Evolutionary conservation across 2,113 vertebrate genomes (phyloP), one percentile per base, ranked within the genome.

Genomic region (Arenaria interpres): DNA sequence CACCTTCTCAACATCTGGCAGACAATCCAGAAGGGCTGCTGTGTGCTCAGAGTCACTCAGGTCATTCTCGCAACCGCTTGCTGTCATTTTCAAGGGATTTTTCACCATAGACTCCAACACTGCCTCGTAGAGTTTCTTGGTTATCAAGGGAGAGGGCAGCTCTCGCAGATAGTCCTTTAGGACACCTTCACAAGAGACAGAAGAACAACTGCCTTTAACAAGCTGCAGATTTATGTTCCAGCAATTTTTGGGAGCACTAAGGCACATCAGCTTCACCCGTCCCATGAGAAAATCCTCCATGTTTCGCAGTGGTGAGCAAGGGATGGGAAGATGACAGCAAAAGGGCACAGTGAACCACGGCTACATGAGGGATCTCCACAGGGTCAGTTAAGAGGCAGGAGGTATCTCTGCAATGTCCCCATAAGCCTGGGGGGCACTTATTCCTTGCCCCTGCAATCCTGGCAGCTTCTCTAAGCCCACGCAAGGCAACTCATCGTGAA

Each of bases 161-260:
- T 99, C 99, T 87, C 99, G 98, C 66, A 99, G 98, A 89, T 99
- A 99, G 98, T 99, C 99, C 97, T 99, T 99, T 76, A 99, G 97
- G 64, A 99, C 99, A 21, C 99, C 99, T 99, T 96, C 41, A 89
- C 19, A 97, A 80, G 88, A 90, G 51, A 97, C 75, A 95, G 13
- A 69, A 88, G 43, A 87, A 89, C 28, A 96, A 30, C 0, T 77
- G 14, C 41, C 68, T 89, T 93, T 57, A 83, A 46, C 25, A 69
- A 92, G 50, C 53, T 57, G 53, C 35, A 82, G n/a, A 35, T 37
- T 50, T 28, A 37, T 60, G 50, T 39, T 22, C n/a, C 30, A n/a
- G 25, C 1, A 4, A 35, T 48, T 85, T 76, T 50, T 11, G 68
- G 48, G 32, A 94, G 60, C n/a, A 23, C 22, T 59, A 56, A 43